Base-by-base conservation (phyloP, 1,140 invertebrate species). In the Orius insidiosus region DNA sequence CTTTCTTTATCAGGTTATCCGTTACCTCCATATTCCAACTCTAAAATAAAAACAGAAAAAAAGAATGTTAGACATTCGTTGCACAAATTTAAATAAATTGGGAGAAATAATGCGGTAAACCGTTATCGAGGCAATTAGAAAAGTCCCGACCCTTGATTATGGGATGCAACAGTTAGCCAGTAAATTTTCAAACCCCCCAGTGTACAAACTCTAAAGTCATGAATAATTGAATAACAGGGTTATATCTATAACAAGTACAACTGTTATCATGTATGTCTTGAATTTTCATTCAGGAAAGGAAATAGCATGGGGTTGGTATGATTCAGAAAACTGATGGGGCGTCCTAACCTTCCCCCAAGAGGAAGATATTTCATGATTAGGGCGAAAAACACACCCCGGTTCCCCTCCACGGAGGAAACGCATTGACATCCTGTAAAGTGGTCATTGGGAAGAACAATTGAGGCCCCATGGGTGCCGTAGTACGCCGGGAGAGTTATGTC, bases 401-500 rank as follows among this genome's bases (percentile, higher is more conserved):
- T 24, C 24, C 24, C 24, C 24, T 24, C 24, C 30, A 24, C 24
- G 24, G 24, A 24, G 24, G 38, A 7, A 24, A 24, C 50, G 46
- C 41, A 37, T 47, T 32, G 45, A 55, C 59, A 60, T 58, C 55
- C 54, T 61, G 58, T 61, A 62, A 63, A 62, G 59, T 61, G 61
- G 61, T 61, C 60, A 63, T 63, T 62, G 62, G 59, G 59, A 53
- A 57, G 56, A 54, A 57, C 49, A 52, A 54, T 24, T 24, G 24
- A 24, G 47, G 41, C 48, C 47, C 45, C 55, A 48, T 47, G 35
- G 40, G 49, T 50, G 48, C 45, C 45, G 14, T 37, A 46, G 30
- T 35, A 31, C 31, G 43, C 33, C 38, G 45, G 24, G 24, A 24
- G 24, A 24, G 24, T 24, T 24, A 24, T 24, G 24, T 24, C 24